Conservation (phyloP, 2,797 vertebrate species). For the Chelon auratus region DNA sequence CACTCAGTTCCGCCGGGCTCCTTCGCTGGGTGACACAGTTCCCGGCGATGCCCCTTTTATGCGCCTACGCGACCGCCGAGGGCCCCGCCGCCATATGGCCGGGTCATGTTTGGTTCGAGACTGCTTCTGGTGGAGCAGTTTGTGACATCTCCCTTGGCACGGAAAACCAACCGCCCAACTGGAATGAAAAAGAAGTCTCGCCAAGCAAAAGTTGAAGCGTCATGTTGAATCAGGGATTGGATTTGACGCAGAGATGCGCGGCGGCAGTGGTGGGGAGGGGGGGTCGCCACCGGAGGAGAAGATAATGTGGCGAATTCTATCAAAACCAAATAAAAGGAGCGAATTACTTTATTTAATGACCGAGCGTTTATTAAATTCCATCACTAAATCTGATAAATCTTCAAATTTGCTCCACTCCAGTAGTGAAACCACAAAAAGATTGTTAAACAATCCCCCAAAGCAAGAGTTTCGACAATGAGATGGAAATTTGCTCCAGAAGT, state of each 20-base stretch:
- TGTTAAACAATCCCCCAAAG: neutral
- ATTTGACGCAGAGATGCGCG: constrained; percentile 21
- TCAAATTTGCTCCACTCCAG: neutral
- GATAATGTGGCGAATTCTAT: constrained; percentile 8
- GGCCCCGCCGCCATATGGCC: constrained; percentile 53
- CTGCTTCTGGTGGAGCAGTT: constrained; percentile 41
- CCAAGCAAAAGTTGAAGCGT: constrained; percentile 34
- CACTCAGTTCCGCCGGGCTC: neutral
- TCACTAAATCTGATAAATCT: neutral
- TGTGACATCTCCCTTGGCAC: constrained; percentile 51
- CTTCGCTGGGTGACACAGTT: constrained; percentile 27
- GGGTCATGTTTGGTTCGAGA: constrained; percentile 54
- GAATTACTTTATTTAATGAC: constrained; percentile 20
- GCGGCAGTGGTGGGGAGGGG: neutral
- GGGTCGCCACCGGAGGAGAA: constrained; percentile 11
- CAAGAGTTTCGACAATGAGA: neutral
- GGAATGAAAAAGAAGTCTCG: constrained; percentile 7
- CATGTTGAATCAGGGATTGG: constrained; percentile 37
- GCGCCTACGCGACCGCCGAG: constrained; percentile 3
- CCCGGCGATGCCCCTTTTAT: constrained; percentile 13
- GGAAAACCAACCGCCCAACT: constrained; percentile 31
- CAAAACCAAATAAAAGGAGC: neutral
- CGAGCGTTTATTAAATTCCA: neutral
- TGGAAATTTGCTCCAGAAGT: neutral
- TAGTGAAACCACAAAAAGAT: neutral